phyloP scores from a whole-genome alignment of 2,797 vertebrate species.

The Myotis vivesi region DNA sequence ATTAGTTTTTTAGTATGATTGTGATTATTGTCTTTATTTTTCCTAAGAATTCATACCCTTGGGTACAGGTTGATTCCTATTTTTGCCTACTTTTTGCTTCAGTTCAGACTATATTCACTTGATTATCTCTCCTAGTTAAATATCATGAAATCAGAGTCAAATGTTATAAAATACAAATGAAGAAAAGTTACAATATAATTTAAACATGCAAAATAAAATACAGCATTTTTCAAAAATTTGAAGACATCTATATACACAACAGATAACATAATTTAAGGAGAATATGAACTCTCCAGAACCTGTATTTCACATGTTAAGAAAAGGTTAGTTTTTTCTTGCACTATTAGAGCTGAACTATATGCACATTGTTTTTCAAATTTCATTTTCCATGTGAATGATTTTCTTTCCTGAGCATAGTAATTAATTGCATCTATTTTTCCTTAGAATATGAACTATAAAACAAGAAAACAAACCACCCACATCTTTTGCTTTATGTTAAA shows the following conservation, averaged over 20 bases:
- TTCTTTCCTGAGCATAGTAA: constrained; percentile 46
- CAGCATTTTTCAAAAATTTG: background rate
- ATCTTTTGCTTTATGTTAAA: constrained; percentile 36
- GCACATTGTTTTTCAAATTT: background rate
- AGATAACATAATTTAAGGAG: background rate
- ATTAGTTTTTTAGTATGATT: background rate
- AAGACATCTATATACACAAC: background rate
- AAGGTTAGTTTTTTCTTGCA: constrained; percentile 36
- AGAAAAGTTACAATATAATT: background rate
- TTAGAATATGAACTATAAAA: constrained; percentile 45
- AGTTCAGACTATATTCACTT: background rate
- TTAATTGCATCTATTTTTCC: constrained; percentile 58
- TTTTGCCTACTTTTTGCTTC: background rate
- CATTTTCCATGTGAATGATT: constrained; percentile 66
- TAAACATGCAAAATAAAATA: constrained; percentile 47
- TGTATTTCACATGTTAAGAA: constrained; percentile 30
- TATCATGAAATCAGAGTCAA: background rate
- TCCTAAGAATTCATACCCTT: background rate
- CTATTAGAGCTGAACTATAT: constrained; percentile 39
- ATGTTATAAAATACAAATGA: background rate
- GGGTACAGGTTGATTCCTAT: background rate
- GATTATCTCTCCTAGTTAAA: background rate
- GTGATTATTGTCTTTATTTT: background rate
- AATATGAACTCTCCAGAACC: constrained; percentile 41
- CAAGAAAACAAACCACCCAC: constrained; percentile 48